Conservation (phyloP, 1,140 invertebrate species). For the Cydia splendana region DNA sequence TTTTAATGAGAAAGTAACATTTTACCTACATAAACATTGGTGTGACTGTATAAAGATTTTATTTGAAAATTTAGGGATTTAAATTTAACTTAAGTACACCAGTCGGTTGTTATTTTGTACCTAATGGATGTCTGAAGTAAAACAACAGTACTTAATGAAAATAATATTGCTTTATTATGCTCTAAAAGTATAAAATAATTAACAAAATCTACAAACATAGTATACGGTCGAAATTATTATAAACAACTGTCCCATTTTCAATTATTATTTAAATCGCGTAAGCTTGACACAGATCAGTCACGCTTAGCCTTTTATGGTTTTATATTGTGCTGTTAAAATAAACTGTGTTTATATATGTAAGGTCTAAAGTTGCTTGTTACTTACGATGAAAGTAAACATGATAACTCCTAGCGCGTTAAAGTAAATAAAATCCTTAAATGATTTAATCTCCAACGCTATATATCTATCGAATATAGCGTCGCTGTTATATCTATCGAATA, state of each 20-base stretch:
- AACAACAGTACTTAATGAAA: conserved; percentile 58
- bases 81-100: no score
- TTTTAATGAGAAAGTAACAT: no score
- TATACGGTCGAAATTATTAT: conserved; percentile 41
- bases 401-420: neutral
- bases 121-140: conserved; percentile 41
- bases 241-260: conserved; percentile 2
- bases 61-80: no score
- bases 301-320: neutral
- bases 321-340: conserved; percentile 6
- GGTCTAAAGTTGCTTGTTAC: neutral
- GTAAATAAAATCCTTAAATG: neutral
- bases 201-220: conserved; percentile 49
- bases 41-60: no score
- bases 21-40: no score
- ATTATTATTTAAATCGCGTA: conserved; percentile 31
- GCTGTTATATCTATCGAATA: neutral
- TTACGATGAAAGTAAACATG: neutral
- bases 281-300: conserved; percentile 33
- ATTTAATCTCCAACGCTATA: neutral
- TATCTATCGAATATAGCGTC: neutral
- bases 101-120: no score
- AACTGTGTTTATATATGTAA: neutral
- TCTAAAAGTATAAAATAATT: conserved; percentile 64
- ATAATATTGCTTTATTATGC: conserved; percentile 67